Base-by-base conservation (phyloP, 2,113 vertebrate species). In the Morone saxatilis region DNA sequence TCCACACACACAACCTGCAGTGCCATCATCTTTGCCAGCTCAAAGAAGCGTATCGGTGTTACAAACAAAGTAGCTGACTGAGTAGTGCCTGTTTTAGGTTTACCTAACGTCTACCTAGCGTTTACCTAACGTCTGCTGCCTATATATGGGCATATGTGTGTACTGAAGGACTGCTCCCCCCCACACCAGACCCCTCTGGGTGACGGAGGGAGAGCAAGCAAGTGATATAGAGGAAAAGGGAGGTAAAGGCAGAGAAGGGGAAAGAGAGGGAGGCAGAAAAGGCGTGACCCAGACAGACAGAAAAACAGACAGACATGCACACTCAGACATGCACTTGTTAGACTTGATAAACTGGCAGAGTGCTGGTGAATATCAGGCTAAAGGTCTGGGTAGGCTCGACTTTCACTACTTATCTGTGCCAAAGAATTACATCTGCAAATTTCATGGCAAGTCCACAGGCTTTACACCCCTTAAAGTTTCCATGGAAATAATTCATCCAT, bases 91-190 rank as follows among this genome's bases (percentile, higher is more conserved):
- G 88, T 93, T 93, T 91, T 76, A 53, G 90, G 93, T 95, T 95
- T 95, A 95, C 92, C 94, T 96, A 93, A 95, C 19, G 94, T 96
- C 95, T 96, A 94, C 94, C 92, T 95, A 86, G 85, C 79, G 93
- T 96, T 96, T 95, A 95, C 93, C 93, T 94, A 96, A 95, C 5
- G 94, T 96, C 95, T 96, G 94, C 93, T 94, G 93, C 92, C 95
- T 95, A 92, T 95, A 95, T 96, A 95, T 91, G 95, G 94, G 16
- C 71, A 71, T 86, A 76, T 82, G 78, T 71, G 78, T 71, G 80
- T 71, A 41, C 43, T 74, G 22, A 67, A 68, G 72, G 67, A n/a
- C 67, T 4, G 53, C 81, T 80, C 74, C 31, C 31, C 31, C 31
- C 31, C 2, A 88, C 84, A 16, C 56, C 62, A 72, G 62, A 53